Conservation (phyloP, 2,113 vertebrate genomes). For the Arenaria interpres region DNA sequence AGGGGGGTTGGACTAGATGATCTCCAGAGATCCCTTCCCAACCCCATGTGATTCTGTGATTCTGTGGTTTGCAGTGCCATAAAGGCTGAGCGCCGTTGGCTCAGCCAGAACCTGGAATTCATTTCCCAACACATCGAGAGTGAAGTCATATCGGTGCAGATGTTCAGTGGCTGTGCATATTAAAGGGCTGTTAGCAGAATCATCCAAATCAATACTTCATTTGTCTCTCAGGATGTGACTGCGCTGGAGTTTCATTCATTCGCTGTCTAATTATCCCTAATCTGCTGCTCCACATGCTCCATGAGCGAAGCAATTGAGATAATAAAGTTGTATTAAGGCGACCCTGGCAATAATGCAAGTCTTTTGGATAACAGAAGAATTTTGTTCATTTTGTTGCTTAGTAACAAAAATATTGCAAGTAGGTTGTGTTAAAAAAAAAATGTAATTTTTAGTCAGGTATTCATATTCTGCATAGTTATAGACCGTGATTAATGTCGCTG, state of each 20-base stretch:
- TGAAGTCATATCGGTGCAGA: slow-evolving; percentile 50
- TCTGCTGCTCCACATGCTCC: slow-evolving; percentile 59
- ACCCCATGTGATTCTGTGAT: too few relatives aligned
- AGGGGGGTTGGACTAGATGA: too few relatives aligned
- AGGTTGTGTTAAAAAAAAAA: neutral
- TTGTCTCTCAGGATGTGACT: slow-evolving; percentile 70
- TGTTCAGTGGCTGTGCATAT: slow-evolving; percentile 64
- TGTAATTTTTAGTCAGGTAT: neutral
- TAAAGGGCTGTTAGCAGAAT: slow-evolving; percentile 68
- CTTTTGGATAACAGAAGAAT: slow-evolving; percentile 55
- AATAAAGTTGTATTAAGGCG: slow-evolving; percentile 71
- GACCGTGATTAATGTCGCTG: slow-evolving; percentile 8
- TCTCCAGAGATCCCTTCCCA: too few relatives aligned
- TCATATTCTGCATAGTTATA: slow-evolving; percentile 9
- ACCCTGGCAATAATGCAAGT: slow-evolving; percentile 45
- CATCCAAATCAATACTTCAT: slow-evolving; percentile 74
- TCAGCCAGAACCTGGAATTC: neutral
- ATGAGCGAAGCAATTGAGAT: slow-evolving; percentile 53
- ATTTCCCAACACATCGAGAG: slow-evolving; percentile 17
- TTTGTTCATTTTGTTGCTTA: slow-evolving; percentile 74
- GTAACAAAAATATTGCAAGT: slow-evolving; percentile 64
- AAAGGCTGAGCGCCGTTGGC: neutral
- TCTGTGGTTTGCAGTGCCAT: neutral
- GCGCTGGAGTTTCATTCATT: slow-evolving; percentile 48
- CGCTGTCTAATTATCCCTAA: slow-evolving; percentile 63